These are phyloP conservation scores for Zosterops borbonicus DNA, from an alignment of 2,113 vertebrate genomes.

Conservation along the genomic window DNA sequence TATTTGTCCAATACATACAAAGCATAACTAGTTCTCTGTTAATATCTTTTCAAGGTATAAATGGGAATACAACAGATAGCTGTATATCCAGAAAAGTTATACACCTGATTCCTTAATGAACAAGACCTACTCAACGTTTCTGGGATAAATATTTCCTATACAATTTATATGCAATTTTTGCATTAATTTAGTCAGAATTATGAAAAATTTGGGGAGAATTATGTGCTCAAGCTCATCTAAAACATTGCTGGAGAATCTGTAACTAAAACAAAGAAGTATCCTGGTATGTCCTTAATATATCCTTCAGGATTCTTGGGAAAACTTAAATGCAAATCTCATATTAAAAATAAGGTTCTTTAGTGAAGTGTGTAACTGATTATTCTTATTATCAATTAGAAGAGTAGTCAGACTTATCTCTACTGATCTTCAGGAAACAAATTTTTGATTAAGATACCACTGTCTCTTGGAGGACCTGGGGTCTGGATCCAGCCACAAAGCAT, in stretches of 20 bases:
- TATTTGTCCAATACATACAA: background rate
- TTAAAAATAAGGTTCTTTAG: background rate
- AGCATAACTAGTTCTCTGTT: background rate
- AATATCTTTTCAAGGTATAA: background rate
- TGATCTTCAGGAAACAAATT: background rate
- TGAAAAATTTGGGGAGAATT: background rate
- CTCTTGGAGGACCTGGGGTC: background rate
- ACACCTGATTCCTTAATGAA: background rate
- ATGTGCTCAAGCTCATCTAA: background rate
- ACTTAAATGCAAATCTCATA: background rate
- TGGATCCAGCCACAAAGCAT: background rate
- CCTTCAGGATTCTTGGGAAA: background rate
- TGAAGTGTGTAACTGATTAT: background rate
- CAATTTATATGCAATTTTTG: background rate
- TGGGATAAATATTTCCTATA: background rate
- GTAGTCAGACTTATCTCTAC: background rate
- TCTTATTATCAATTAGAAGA: background rate
- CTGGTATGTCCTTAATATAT: background rate
- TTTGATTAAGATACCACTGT: background rate
- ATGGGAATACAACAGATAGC: background rate
- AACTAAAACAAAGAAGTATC: background rate
- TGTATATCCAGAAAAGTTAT: background rate
- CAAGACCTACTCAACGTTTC: background rate
- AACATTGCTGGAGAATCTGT: background rate
- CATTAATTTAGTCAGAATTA: background rate